These are phyloP conservation scores for Palythoa caribaeorum DNA, from an alignment of 92 coral and sea anemone species.

Conservation along the genomic window DNA sequence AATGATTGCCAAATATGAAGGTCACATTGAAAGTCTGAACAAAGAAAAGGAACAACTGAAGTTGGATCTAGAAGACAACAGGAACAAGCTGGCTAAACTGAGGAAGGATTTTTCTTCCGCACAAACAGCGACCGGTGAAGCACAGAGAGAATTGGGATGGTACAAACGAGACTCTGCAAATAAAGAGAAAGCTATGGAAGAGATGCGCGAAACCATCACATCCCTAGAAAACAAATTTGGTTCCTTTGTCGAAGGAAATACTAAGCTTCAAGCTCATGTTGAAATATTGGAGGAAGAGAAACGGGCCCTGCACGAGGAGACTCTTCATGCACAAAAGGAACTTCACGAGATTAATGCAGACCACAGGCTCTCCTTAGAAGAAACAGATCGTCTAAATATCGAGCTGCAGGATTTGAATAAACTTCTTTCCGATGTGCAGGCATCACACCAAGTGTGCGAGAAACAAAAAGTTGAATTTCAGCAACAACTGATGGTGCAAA, in stretches of 20 bases:
- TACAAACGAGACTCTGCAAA: constrained; percentile 81
- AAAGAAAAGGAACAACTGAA: constrained; percentile 80
- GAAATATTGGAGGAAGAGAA: constrained; percentile 95
- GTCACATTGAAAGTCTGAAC: constrained; percentile 75
- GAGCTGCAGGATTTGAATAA: constrained; percentile 88
- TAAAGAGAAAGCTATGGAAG: constrained; percentile 86
- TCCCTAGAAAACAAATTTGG: constrained; percentile 90
- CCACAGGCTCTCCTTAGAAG: constrained; percentile 79
- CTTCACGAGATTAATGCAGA: constrained; percentile 88
- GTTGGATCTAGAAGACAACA: constrained; percentile 90
- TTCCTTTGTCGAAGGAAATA: constrained; percentile 90
- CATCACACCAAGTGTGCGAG: constrained; percentile 83
- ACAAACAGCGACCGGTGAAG: constrained; percentile 77
- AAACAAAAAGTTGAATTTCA: constrained; percentile 85
- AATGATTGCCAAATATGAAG: constrained; percentile 82
- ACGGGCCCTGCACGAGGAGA: constrained; percentile 82
- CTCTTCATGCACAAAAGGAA: constrained; percentile 78
- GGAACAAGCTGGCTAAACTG: constrained; percentile 76
- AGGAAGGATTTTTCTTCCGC: constrained; percentile 76
- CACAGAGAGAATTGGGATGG: constrained; percentile 83
- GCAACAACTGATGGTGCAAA: constrained; percentile 78
- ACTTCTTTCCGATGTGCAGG: constrained; percentile 92
- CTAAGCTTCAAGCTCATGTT: constrained; percentile 88
- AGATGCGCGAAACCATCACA: constrained; percentile 84
- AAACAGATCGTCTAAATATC: constrained; percentile 79